Evolutionary conservation across 92 coral and sea anemone species (phyloP), one percentile per base, ranked within the genome.

Genomic region (Actinostola sp.): DNA sequence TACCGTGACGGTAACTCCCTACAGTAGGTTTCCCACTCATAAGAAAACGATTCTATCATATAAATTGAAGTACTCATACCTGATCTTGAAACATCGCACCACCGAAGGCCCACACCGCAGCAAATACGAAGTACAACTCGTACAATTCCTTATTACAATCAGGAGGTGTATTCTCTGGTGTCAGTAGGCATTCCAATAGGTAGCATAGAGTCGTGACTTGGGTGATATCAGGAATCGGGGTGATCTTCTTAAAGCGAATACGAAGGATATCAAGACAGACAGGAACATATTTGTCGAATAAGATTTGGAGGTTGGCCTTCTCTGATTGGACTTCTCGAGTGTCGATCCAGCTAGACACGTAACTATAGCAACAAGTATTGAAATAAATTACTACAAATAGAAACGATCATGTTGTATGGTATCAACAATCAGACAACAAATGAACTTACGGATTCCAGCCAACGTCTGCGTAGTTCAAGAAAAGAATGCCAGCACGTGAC

Each of bases 61-160:
- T n/a, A n/a, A n/a, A n/a, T n/a, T n/a, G n/a, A n/a, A n/a, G n/a
- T n/a, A n/a, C n/a, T n/a, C n/a, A 26, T 58, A 93, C 98, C 97
- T 95, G 99, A 86, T 95, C 99, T 75, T 95, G 99, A 77, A 95
- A 95, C 99, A 95, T 95, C 62, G 99, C 99, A 23, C 99, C 99
- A 35, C 99, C 99, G 69, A 95, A 95, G 25, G 99, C 99, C 99
- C 99, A 95, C 23, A 95, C 99, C 27, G 99, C 96, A 14, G 99
- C 99, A 68, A 95, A 95, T 61, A 95, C 99, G 66, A 95, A 95
- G 77, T 92, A 95, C 66, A 95, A 78, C 61, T 95, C 99, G 44
- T 95, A 95, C 79, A 95, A 82, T 79, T 95, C 99, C 70, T 95
- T 95, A 80, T 92, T 92, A 45, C 99, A 95, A 63, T 95, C 99